Evolutionary conservation across 1,140 invertebrate species (phyloP), one percentile per base, ranked within the genome.

Genomic region (Tetramorium simillimum): DNA sequence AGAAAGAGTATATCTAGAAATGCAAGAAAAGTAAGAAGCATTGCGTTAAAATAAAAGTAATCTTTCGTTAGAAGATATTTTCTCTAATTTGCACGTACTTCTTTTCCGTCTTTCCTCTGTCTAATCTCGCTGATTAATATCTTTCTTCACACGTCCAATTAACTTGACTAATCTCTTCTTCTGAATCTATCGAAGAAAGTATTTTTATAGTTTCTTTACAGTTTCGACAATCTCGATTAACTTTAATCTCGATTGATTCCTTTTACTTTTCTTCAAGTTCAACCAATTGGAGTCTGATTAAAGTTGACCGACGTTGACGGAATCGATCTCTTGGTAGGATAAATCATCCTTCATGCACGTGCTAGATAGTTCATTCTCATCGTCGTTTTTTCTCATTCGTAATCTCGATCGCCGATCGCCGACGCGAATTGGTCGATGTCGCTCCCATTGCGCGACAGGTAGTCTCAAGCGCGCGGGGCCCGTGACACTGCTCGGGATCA

Each of bases 401-500:
- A 5, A 85, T 70, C 43, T 12, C n/a, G 7, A 43, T 9, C 33
- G 53, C 43, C 18, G 12, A 37, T 18, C 28, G 60, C 49, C 21
- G 14, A 37, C 7, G 28, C n/a, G 6, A 78, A 70, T 33, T 33
- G 81, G 67, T 85, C 75, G 62, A 90, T 90, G 87, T 89, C 87
- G 28, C 40, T 75, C 37, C 10, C 24, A 28, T 33, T 56, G n/a
- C 70, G 43, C n/a, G 43, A 24, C 51, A 56, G 12, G 14, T 77
- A 86, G n/a, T 18, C 5, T 16, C n/a, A n/a, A 33, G 1, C 37
- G 33, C 16, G 69, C 21, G 78, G 82, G 40, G 21, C 18, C 56
- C 65, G 92, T 91, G 91, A 92, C 93, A 92, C 90, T 94, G 93
- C 90, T 94, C 92, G 86, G 88, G 88, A 92, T 77, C 18, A 87